Conservation (phyloP, 1,140 invertebrate genomes). For the Wiebesia pumilae region DNA sequence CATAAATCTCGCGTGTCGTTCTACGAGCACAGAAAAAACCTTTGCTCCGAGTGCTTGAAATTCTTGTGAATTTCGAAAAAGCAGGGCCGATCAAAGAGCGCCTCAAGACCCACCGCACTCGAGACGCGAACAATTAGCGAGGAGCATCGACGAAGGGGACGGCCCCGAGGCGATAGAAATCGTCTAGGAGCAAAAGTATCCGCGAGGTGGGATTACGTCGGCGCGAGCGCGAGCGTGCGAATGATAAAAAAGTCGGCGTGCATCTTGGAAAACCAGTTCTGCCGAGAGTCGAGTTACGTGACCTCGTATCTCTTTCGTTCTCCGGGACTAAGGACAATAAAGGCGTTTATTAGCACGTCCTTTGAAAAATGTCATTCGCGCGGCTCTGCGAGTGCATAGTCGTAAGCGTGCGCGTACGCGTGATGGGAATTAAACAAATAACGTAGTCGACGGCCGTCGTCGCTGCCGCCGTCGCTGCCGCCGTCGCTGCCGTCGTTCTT, state of each 20-base stretch:
- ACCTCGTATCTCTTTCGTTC: constrained; percentile 45
- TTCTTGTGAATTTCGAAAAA: not conserved
- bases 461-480: not conserved
- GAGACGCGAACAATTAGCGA: constrained; percentile 4
- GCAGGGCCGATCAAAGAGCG: not conserved
- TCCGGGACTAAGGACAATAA: constrained; percentile 5
- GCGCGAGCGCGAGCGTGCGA: not conserved
- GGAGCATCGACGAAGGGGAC: not conserved
- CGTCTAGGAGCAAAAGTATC: not conserved
- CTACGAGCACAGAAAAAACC: not conserved
- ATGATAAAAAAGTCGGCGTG: constrained; percentile 5
- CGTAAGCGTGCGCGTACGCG: not conserved
- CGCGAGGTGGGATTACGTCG: not conserved
- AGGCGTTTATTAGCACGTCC: constrained; percentile 32
- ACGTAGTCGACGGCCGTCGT: constrained; percentile 41
- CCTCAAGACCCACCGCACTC: too few species aligned
- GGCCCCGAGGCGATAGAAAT: constrained; percentile 8
- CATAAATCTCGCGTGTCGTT: constrained; percentile 7
- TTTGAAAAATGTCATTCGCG: constrained; percentile 11
- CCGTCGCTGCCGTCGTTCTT: constrained; percentile 9
- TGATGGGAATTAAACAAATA: constrained; percentile 15
- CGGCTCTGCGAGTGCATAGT: not conserved
- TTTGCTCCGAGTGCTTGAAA: too few species aligned
- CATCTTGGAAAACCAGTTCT: constrained; percentile 41
- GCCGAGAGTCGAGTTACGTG: not conserved